Evolutionary conservation across 2,797 vertebrate species (phyloP).

Genomic region (Chaetophractus vellerosus): DNA sequence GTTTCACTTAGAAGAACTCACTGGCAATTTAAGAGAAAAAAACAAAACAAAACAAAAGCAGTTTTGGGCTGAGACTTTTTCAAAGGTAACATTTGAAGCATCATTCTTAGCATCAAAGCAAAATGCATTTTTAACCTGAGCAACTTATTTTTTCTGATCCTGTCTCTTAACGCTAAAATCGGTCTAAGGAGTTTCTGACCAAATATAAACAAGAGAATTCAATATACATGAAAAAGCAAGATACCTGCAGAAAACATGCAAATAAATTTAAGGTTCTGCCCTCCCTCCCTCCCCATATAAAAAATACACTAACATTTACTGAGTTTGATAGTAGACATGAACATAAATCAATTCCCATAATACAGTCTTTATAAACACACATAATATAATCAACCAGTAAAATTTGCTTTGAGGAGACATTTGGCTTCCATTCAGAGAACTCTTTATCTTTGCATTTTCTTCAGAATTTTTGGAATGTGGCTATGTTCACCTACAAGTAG

Average conservation of each 20-base stretch:
- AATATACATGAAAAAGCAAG: neutral
- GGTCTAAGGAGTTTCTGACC: neutral
- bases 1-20: conserved; percentile 20
- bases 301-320: conserved; percentile 17
- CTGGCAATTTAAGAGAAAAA: conserved; percentile 50
- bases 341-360: neutral
- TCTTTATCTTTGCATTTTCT: conserved; percentile 38
- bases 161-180: conserved; percentile 15
- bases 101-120: conserved; percentile 48
- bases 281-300: neutral
- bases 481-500: neutral
- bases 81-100: conserved; percentile 14
- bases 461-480: conserved; percentile 52
- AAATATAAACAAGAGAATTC: conserved; percentile 57
- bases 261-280: neutral
- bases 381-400: neutral
- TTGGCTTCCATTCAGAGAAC: conserved; percentile 38
- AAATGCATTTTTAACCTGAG: conserved; percentile 39
- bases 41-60: neutral
- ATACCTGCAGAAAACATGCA: neutral
- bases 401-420: conserved; percentile 21
- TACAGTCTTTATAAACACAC: neutral
- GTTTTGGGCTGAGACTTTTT: neutral
- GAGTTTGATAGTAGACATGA: neutral
- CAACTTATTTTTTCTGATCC: conserved; percentile 51